Evolutionary conservation across 1,140 invertebrate species (phyloP), one percentile per base, ranked within the genome.

Genomic region (Agrypnia vestita): DNA sequence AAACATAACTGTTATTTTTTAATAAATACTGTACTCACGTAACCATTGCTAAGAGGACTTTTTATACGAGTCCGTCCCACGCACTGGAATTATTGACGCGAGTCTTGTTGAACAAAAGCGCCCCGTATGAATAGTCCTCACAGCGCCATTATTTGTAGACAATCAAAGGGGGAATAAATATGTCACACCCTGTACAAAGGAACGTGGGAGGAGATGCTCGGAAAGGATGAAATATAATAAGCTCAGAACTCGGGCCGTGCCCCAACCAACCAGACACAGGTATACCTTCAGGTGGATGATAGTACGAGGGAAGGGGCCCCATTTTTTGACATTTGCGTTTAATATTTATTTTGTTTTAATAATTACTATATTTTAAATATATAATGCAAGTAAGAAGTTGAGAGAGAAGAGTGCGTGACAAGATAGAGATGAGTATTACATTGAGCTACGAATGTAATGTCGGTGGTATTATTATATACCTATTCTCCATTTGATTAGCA

Each of bases 101-200:
- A 35, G 9, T 62, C 44, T 47, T 12, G 35, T 15, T 43, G 35
- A 19, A 69, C 64, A 69, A 69, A 51, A 43, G 64, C 15, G 11
- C 13, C 10, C n/a, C 64, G 47, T 19, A 15, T 69, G 64, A 69
- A 69, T 69, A 69, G 64, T 6, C 35, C 35, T 35, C 11, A 43
- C 25, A 46, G 53, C 25, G 51, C 49, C 67, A 74, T 74, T 64
- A 76, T 62, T 64, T 19, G n/a, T 44, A 64, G 46, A 76, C 59
- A 76, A 76, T 76, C 25, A 49, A 72, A 47, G 56, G 46, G 53
- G 44, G 78, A 78, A 79, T 79, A 79, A 79, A 79, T 79, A 79
- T 79, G 78, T 79, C 78, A 74, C 67, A 79, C 55, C 44, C n/a
- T 0, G 46, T 9, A 74, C 51, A 56, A 74, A n/a, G 71, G 35